phyloP scores from a whole-genome alignment of 2,797 vertebrate genomes.

The Sphenopsis melanotis region DNA sequence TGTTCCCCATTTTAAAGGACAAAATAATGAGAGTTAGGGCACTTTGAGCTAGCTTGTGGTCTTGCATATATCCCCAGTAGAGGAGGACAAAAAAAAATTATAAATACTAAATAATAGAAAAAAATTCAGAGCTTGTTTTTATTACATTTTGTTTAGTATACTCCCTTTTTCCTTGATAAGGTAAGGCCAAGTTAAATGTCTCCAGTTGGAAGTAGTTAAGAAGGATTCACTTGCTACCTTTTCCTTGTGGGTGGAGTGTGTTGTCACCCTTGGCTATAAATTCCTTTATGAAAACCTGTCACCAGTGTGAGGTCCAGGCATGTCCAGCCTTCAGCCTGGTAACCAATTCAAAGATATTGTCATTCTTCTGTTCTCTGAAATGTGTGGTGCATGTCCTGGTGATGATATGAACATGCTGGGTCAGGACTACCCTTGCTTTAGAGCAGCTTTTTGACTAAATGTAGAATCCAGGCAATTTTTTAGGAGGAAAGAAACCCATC shows the following conservation, averaged over 20 bases:
- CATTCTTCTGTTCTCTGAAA: background rate
- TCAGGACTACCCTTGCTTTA: background rate
- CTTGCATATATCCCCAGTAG: background rate
- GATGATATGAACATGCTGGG: background rate
- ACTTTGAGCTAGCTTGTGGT: background rate
- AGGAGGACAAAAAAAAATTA: background rate
- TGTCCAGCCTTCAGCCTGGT: background rate
- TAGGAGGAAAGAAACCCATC: background rate
- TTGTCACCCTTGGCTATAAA: background rate
- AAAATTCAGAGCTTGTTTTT: background rate
- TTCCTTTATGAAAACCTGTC: background rate
- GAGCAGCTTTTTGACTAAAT: background rate
- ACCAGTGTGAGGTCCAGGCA: background rate
- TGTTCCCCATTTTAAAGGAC: background rate
- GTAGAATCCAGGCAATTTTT: background rate
- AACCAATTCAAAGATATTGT: background rate
- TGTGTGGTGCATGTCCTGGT: background rate
- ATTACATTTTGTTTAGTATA: background rate
- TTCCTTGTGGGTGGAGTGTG: background rate
- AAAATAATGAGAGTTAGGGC: background rate
- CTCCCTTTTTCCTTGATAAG: background rate
- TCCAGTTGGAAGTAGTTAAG: background rate
- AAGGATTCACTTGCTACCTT: background rate
- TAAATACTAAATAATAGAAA: background rate
- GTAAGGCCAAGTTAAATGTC: background rate